phyloP scores from a whole-genome alignment of 2,797 vertebrate genomes.

The Valencia hispanica region DNA sequence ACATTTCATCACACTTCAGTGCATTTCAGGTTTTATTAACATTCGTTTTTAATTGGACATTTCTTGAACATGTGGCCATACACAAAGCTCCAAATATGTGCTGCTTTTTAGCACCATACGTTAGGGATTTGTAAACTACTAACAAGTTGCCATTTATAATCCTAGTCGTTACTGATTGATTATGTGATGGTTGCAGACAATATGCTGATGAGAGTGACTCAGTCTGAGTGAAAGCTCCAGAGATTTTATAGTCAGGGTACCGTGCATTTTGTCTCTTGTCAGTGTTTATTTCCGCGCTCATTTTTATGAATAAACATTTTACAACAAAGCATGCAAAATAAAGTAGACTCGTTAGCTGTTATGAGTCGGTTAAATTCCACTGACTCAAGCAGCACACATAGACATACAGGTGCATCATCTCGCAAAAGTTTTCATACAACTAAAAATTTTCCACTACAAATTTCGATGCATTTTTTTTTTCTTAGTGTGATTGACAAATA shows the following conservation, averaged over 20 bases:
- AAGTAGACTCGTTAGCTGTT: slow-evolving; percentile 29
- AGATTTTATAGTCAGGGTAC: neutral
- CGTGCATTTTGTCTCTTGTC: neutral
- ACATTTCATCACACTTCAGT: neutral
- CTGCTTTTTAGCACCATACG: neutral
- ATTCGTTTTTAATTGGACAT: neutral
- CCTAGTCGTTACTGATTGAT: neutral
- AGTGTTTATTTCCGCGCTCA: neutral
- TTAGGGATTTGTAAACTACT: slow-evolving; percentile 12
- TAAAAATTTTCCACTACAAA: no score
- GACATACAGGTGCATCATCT: neutral
- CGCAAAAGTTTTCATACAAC: neutral
- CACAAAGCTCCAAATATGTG: slow-evolving; percentile 8
- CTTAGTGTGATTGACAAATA: neutral
- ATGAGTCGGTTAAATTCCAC: slow-evolving; percentile 46
- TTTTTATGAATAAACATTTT: slow-evolving; percentile 20
- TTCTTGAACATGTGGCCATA: slow-evolving; percentile 4
- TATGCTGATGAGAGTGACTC: neutral
- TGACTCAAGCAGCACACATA: slow-evolving; percentile 30
- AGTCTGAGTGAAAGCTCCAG: neutral
- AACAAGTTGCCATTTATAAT: slow-evolving; percentile 2
- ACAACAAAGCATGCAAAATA: slow-evolving; percentile 14
- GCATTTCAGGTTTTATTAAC: neutral
- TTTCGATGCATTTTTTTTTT: neutral
- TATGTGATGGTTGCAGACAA: neutral